Evolutionary conservation across 1,140 invertebrate genomes (phyloP), one percentile per base, ranked within the genome.

Genomic region (Heliconius hermathena): DNA sequence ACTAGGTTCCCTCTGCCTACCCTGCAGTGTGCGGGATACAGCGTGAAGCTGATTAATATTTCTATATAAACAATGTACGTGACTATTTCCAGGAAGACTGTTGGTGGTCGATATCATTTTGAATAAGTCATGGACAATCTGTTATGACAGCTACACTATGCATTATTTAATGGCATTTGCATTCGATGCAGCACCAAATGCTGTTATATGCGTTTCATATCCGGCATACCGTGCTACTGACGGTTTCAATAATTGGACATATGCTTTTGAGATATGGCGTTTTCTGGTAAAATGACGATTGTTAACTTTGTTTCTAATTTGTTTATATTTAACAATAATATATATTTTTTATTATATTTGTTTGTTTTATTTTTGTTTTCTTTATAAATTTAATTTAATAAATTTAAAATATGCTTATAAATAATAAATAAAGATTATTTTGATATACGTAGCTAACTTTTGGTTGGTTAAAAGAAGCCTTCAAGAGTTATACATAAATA

Each of bases 51-150:
- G n/a, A 60, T 60, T n/a, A 6, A 60, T 9, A 26, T 54, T 6
- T 20, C 22, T 11, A 66, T 5, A 66, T 57, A 66, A 66, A 29
- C 26, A 26, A 29, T 16, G 4, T 29, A 66, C 60, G 0, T 16
- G 60, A 11, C 60, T 66, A 66, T 29, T 13, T 66, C 60, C 60
- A 26, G 60, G 60, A 66, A 66, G 13, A 66, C 60, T 29, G 79
- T 74, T 52, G 82, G 82, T 83, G 79, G 79, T 81, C 82, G 78
- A 49, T 66, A 77, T 52, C 52, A 54, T 76, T 78, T 78, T 71
- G 81, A 77, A 82, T 82, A 75, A 74, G 49, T 74, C 81, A 83
- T 74, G 74, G 79, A 66, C 77, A 81, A 79, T 81, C 81, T 81
- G 79, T 74, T 81, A 36, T 77, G 79, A 81, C 79, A 77, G 79